Evolutionary conservation across 2,888 invertebrate species (phyloP), one percentile per base, ranked within the genome.

Genomic region (Cantharis rustica): DNA sequence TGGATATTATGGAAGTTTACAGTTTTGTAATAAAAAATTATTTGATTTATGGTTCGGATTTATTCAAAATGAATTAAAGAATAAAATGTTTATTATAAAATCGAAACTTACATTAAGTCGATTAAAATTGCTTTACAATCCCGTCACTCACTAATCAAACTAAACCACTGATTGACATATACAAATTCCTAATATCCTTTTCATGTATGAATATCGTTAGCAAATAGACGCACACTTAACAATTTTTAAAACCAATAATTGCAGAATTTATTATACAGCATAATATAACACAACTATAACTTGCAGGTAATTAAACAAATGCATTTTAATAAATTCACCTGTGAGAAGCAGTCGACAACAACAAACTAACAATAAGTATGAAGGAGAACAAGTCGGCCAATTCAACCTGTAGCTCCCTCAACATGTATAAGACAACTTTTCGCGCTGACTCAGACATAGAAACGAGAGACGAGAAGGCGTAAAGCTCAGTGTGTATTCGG

Each of bases 371-470:
- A 66, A 66, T 23, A 20, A 66, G 64, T 20, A 9, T 20, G 23
- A 66, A 20, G 82, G 81, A 78, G 81, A 84, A 79, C 81, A 82
- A 82, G 69, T 79, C 61, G 80, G 66, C 74, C 74, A 75, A 72
- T 76, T 77, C 85, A 85, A 85, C 85, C 85, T 85, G 85, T 84
- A 82, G 85, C 84, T 84, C 75, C 71, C 80, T 75, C 75, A 79
- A 76, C 82, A 78, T 84, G 82, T 81, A 81, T 77, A 81, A 80
- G 81, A 80, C 80, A 81, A 81, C 81, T 81, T 47, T 47, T 82
- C 81, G 83, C 83, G 82, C 82, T 83, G 83, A 84, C 83, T 83
- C 84, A 71, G 76, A 78, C 69, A 62, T 62, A 71, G 75, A 74
- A 76, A 71, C n/a, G 47, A 73, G 75, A 74, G 74, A 71, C n/a